Percentiles rank a stretch among this genome's conserved stretches.
These are phyloP conservation scores for Halcyon smyrnensis DNA, from an alignment of 2,797 vertebrate species.

Conservation along the genomic window DNA sequence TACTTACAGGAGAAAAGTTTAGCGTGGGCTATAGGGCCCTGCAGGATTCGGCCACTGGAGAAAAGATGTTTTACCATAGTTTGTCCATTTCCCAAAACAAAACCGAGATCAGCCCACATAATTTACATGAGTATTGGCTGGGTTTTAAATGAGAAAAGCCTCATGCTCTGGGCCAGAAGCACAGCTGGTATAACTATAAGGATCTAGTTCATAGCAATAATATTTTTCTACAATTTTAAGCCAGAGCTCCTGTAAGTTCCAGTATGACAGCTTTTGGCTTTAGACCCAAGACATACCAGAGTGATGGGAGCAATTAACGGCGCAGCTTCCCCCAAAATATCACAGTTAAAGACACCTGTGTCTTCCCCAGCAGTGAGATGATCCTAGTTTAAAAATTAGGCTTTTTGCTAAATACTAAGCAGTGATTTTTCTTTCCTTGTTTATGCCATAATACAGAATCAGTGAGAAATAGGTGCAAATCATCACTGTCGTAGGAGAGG, in stretches of 20 bases:
- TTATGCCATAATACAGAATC: background rate
- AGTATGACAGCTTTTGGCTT: background rate
- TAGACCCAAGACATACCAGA: background rate
- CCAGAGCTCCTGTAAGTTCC: background rate
- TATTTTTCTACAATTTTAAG: slow-evolving; percentile 29
- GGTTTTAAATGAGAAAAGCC: background rate
- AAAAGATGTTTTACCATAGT: slow-evolving; percentile 1
- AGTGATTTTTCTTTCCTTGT: background rate
- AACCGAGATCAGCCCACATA: background rate
- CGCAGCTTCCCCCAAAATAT: background rate
- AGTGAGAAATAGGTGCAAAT: background rate
- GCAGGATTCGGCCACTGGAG: background rate
- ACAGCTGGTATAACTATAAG: background rate
- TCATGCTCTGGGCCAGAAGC: background rate
- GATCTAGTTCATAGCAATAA: background rate
- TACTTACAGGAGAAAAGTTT: background rate
- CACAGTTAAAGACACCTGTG: background rate
- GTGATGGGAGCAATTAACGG: background rate
- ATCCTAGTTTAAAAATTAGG: background rate
- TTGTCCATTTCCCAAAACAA: background rate
- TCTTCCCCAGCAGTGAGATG: background rate
- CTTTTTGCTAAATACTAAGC: background rate
- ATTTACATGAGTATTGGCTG: background rate
- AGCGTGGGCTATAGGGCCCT: background rate
- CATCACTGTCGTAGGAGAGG: background rate